phyloP scores from a whole-genome alignment of 2,113 vertebrate species.

The Bostrychus sinensis region DNA sequence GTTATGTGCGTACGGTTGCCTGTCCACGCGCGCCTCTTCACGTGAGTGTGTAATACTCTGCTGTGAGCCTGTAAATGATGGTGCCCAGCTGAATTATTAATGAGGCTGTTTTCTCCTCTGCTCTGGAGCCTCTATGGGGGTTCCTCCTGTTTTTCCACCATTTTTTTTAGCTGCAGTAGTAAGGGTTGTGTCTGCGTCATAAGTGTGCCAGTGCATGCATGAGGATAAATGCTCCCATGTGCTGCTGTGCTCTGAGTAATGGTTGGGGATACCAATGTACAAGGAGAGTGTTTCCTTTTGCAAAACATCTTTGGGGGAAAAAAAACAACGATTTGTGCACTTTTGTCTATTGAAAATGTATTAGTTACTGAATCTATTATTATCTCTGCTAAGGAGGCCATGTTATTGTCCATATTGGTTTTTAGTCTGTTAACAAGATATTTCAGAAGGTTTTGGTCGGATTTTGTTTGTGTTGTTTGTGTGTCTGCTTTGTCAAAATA shows the following conservation, averaged over 20 bases:
- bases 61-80: conserved; percentile 31
- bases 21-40: conserved; percentile 13
- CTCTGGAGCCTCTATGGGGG: conserved; percentile 8
- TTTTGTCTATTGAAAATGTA: no score
- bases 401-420: no score
- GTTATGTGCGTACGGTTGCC: background rate
- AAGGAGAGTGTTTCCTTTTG: conserved; percentile 36
- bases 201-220: conserved; percentile 10
- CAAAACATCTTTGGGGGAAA: no score
- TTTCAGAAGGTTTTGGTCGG: no score
- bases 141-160: background rate
- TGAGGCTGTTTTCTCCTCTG: conserved; percentile 33
- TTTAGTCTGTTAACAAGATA: no score
- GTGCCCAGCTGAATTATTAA: conserved; percentile 56
- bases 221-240: conserved; percentile 43
- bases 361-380: no score
- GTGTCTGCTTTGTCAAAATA: no score
- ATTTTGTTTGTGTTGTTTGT: no score
- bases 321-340: no score
- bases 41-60: conserved; percentile 25
- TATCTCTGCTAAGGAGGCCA: no score
- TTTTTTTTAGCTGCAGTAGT: conserved; percentile 1
- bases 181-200: conserved; percentile 12
- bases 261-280: conserved; percentile 48
- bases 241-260: conserved; percentile 55